Evolutionary conservation across 30 jellyfish, hydroid and myxozoan genomes (phyloP), one percentile per base, ranked within the genome.

Genomic region (Pelagia noctiluca): DNA sequence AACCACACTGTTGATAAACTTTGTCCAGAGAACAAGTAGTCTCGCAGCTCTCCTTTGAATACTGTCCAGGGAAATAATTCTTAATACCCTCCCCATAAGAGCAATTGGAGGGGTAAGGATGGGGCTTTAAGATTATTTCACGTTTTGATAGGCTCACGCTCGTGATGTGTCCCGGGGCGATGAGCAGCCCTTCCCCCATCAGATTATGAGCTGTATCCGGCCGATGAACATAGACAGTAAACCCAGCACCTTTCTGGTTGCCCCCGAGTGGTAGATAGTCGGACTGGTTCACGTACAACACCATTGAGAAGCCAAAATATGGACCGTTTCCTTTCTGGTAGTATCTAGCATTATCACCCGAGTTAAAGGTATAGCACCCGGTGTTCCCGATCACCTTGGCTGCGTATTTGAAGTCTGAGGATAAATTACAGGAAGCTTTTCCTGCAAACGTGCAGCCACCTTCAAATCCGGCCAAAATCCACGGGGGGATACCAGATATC

Each of bases 31-130:
- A 32, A 82, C 90, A 79, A 1, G 90, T 21, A 35, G 47, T 32
- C 50, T 12, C 11, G 72, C 90, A 79, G 23, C 34, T 22, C 29
- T 4, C 8, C 18, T 26, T n/a, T 31, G 90, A 79, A 35, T 79
- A 79, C 26, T n/a, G 35, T 16, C 90, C 90, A 35, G 90, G 90
- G 22, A 79, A 63, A 63, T 62, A 79, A 49, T 79, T 79, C 48
- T 3, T 24, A 2, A n/a, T n/a, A n/a, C n/a, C 82, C 24, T 62
- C 75, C 5, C 90, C 90, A 47, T 79, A 57, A 21, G 75, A 63
- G 78, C 90, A 79, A 29, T 64, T 63, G 11, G 90, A 35, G 0
- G 73, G 65, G 60, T 62, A 50, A 0, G 90, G 90, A 29, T 57
- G 35, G 57, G 33, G 42, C 38, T 62, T 48, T 21, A 57, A 50